A percentile compares a stretch with the other conserved stretches of the same genome.
These are phyloP conservation scores for Geococcyx californianus DNA, from an alignment of 2,113 vertebrate genomes.

Conservation along the genomic window DNA sequence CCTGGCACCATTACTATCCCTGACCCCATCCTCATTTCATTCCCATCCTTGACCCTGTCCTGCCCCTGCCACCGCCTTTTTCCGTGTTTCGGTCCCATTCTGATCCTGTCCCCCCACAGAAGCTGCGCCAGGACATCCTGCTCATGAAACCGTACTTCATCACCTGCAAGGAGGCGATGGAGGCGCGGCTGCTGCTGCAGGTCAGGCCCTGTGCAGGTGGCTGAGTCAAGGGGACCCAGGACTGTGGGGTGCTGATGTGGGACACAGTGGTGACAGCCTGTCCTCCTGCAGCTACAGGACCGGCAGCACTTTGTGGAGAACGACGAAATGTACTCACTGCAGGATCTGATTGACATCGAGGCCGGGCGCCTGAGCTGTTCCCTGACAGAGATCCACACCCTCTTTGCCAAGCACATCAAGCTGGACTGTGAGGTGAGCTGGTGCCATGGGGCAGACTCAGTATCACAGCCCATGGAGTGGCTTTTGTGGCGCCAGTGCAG, in stretches of 20 bases:
- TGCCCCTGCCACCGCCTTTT: background rate
- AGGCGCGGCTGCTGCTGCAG: conserved; percentile 91
- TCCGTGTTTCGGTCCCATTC: background rate
- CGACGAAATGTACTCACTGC: conserved; percentile 96
- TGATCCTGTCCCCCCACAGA: conserved; percentile 72
- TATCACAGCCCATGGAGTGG: fast-evolving
- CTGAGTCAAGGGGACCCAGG: background rate
- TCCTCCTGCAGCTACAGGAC: conserved; percentile 86
- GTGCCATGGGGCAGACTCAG: fast-evolving
- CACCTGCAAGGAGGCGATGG: conserved; percentile 97
- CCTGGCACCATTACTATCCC: no score
- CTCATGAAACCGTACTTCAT: conserved; percentile 99
- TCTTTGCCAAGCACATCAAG: conserved; percentile 98
- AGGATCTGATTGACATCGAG: conserved; percentile 92
- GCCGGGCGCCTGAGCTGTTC: conserved; percentile 90
- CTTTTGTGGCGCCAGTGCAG: fast-evolving
- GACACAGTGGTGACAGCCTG: fast-evolving
- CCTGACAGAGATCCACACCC: conserved; percentile 94
- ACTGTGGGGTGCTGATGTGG: fast-evolving
- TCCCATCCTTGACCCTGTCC: background rate
- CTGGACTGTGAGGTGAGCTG: conserved; percentile 93
- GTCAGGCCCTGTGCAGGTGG: background rate
- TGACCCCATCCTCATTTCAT: background rate
- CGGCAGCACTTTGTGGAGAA: conserved; percentile 99
- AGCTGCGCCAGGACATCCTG: conserved; percentile 96